Evolutionary conservation across 37 sponge, comb jelly and placozoan species (phyloP).

Genomic region (Agelas oroides): DNA sequence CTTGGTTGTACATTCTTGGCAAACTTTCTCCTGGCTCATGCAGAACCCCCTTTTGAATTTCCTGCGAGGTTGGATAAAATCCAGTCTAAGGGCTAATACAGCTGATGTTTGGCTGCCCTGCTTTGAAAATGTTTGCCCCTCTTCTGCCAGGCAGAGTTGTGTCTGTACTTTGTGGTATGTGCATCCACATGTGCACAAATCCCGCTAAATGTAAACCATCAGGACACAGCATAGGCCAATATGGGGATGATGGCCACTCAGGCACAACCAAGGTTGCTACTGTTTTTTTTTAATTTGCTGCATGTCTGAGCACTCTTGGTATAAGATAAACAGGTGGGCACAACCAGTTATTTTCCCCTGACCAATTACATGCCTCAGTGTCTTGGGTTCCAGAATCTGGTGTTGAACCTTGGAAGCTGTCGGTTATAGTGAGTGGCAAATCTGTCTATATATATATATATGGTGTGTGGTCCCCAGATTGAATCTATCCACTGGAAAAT

Average conservation of each 20-base stretch:
- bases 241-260: constrained; percentile 49
- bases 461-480: constrained; percentile 49
- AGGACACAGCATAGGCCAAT: constrained; percentile 37
- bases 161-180: neutral
- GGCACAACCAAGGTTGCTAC: constrained; percentile 46
- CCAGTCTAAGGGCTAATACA: constrained; percentile 17
- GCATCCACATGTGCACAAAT: constrained; percentile 2
- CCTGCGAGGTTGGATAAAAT: neutral
- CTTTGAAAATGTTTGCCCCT: neutral
- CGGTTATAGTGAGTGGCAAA: constrained; percentile 23
- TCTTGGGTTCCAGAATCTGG: constrained; percentile 17
- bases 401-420: constrained; percentile 24
- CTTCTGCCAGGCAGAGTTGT: neutral
- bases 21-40: neutral
- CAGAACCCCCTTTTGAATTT: neutral
- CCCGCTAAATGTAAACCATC: constrained; percentile 6
- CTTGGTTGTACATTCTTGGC: too few species aligned
- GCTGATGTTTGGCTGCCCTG: constrained; percentile 1
- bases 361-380: constrained; percentile 32
- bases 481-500: constrained; percentile 9
- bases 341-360: constrained; percentile 41
- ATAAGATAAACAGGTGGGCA: constrained; percentile 31
- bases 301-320: constrained; percentile 24
- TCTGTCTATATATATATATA: too few species aligned
- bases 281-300: neutral